A percentile compares a stretch with the other conserved stretches of the same genome.
phyloP scores from a whole-genome alignment of 1,140 invertebrate species.

The Drosophila azteca region DNA sequence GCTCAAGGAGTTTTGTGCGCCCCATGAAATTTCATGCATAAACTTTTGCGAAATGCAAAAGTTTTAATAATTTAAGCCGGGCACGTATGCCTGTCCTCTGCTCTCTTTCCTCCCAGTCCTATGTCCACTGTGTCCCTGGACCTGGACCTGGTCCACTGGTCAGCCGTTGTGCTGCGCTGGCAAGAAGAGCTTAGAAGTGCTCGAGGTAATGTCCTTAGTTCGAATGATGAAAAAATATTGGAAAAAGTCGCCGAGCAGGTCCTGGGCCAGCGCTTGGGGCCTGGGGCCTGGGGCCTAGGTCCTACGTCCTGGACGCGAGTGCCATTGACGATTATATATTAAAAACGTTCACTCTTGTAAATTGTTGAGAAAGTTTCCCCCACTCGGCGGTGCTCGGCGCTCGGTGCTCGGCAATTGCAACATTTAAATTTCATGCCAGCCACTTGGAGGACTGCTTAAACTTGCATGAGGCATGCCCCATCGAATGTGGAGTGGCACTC shows the following conservation, averaged over 20 bases:
- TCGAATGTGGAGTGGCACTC: not conserved
- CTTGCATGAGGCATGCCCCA: not conserved
- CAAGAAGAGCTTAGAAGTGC: conserved; percentile 49
- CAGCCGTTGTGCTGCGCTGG: conserved; percentile 18
- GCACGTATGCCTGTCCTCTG: conserved; percentile 56
- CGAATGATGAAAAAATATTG: conserved; percentile 23
- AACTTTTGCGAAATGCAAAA: conserved; percentile 74
- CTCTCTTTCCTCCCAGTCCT: not conserved
- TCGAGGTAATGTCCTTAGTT: conserved; percentile 33
- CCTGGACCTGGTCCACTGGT: conserved; percentile 22
- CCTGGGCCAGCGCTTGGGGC: not conserved
- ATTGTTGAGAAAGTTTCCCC: conserved; percentile 45
- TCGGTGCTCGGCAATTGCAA: conserved; percentile 30
- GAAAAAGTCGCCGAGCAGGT: conserved; percentile 3
- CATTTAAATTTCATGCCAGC: conserved; percentile 27
- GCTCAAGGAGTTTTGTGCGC: conserved; percentile 72
- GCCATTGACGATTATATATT: conserved; percentile 48
- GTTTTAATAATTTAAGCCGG: conserved; percentile 77
- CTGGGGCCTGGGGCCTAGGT: too few species aligned
- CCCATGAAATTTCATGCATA: conserved; percentile 80
- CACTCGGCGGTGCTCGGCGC: not conserved
- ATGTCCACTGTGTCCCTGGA: not conserved
- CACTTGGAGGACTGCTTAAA: not conserved
- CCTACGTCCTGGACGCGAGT: not conserved
- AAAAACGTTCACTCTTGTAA: not conserved